phyloP scores from a whole-genome alignment of 2,888 invertebrate species.

The Ophraella communa region DNA sequence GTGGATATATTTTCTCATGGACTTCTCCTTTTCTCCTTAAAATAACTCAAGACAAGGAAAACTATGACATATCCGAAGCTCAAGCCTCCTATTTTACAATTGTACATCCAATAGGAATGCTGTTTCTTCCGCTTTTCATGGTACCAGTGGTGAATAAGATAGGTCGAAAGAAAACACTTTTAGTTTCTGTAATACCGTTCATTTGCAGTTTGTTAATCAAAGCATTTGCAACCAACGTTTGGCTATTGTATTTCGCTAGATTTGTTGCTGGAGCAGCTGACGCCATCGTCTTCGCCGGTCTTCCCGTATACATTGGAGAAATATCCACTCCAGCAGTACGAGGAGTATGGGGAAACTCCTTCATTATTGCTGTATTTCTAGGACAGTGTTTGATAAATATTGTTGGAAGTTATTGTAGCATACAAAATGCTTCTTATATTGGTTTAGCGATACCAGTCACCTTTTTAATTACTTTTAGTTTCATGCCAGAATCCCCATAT shows the following conservation, averaged over 20 bases:
- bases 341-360: slow-evolving; percentile 44
- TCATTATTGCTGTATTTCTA: slow-evolving; percentile 42
- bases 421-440: slow-evolving; percentile 63
- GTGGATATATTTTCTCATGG: slow-evolving; percentile 47
- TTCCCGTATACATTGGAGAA: slow-evolving; percentile 45
- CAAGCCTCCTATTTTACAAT: slow-evolving; percentile 52
- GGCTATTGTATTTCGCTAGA: slow-evolving; percentile 46
- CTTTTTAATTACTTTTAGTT: slow-evolving; percentile 64
- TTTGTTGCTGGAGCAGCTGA: slow-evolving; percentile 44
- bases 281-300: slow-evolving; percentile 32
- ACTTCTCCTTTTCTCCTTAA: slow-evolving; percentile 53
- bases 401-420: slow-evolving; percentile 62
- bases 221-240: slow-evolving; percentile 3
- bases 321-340: slow-evolving; percentile 39
- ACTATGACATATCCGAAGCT: slow-evolving; percentile 48
- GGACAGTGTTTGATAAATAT: slow-evolving; percentile 56
- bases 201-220: not conserved
- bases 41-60: slow-evolving; percentile 46
- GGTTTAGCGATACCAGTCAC: slow-evolving; percentile 66
- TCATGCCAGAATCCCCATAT: slow-evolving; percentile 66
- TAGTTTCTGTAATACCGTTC: slow-evolving; percentile 44
- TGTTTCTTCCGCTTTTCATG: slow-evolving; percentile 23
- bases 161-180: slow-evolving; percentile 48
- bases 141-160: slow-evolving; percentile 42
- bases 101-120: slow-evolving; percentile 46